phyloP scores from a whole-genome alignment of 2,888 invertebrate species.

The Pantelozetes paolii region DNA sequence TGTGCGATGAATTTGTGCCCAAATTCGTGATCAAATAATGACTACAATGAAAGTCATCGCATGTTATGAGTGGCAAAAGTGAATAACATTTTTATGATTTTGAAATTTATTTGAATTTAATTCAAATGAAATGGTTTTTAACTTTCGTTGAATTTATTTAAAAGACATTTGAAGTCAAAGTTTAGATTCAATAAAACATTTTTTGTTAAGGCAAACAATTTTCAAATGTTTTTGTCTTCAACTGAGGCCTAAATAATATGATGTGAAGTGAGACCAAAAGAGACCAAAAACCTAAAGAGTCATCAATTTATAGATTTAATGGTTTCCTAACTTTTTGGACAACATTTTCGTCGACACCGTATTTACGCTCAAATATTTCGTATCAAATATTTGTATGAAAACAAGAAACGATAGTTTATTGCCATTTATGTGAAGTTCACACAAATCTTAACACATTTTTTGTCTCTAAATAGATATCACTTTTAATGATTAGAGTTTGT shows the following conservation, averaged over 20 bases:
- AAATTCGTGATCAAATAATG: neutral
- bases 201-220: neutral
- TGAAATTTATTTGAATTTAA: neutral
- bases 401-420: slow-evolving; percentile 34
- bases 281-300: slow-evolving; percentile 2
- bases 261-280: neutral
- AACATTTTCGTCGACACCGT: neutral
- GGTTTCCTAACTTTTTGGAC: neutral
- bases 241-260: slow-evolving; percentile 12
- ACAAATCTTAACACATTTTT: no score
- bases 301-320: slow-evolving; percentile 25
- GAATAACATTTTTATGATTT: neutral
- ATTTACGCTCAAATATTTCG: neutral
- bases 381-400: no score
- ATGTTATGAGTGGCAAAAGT: no score
- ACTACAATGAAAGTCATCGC: neutral
- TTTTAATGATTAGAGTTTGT: no score
- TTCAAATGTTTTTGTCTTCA: neutral
- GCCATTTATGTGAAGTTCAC: no score
- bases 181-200: neutral
- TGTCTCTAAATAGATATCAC: no score
- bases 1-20: neutral
- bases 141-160: no score
- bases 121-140: no score
- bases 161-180: no score